phyloP scores from a whole-genome alignment of 2,797 vertebrate genomes.

The Pipistrellus kuhlii region DNA sequence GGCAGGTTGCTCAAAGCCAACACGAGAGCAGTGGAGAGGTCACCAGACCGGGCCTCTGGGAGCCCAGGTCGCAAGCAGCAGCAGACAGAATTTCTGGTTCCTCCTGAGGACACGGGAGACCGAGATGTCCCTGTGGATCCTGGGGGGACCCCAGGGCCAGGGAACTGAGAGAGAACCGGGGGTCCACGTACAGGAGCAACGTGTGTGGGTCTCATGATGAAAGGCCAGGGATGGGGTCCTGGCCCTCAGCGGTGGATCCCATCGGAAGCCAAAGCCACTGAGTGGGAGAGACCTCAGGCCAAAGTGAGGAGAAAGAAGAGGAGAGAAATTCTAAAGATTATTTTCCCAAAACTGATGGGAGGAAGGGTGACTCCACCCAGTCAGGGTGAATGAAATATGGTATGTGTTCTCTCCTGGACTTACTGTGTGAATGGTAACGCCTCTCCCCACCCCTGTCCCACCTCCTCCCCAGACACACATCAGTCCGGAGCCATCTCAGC shows the following conservation, averaged over 20 bases:
- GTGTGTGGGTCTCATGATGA: background rate
- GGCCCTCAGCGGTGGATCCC: no score
- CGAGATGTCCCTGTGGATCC: background rate
- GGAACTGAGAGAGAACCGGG: background rate
- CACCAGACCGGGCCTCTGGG: background rate
- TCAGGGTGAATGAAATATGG: background rate
- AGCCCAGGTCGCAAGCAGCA: background rate
- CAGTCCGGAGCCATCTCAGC: background rate
- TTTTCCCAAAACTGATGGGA: background rate
- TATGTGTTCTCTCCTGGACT: background rate
- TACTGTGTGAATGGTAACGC: background rate
- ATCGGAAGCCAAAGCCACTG: background rate
- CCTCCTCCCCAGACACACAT: background rate
- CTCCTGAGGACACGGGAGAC: background rate
- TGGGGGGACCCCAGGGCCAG: background rate
- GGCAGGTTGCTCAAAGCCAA: background rate
- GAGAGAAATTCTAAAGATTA: background rate
- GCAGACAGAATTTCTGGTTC: background rate
- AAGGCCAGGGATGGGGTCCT: background rate
- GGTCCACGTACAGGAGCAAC: background rate
- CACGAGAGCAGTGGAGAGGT: background rate
- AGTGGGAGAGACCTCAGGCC: background rate
- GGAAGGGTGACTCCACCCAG: background rate
- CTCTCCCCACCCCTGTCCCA: no score
- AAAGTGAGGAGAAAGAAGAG: background rate